Base-by-base conservation (phyloP, 2,888 invertebrate genomes). In the Xestia rhomboidea region DNA sequence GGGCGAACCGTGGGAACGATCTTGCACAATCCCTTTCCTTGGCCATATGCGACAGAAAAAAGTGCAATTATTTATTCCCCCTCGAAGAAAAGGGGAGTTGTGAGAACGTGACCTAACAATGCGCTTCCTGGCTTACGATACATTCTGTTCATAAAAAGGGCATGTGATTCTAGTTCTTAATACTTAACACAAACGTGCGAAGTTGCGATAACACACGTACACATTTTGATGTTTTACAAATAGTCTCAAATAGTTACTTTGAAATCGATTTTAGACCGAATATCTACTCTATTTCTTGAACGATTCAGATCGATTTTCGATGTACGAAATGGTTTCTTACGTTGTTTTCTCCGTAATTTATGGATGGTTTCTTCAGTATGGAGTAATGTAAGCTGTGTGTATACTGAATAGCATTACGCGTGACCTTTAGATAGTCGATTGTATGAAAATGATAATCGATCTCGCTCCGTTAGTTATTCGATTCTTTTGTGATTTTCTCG, bases 91-190 rank as follows among this genome's bases (percentile, higher is more conserved):
- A 95, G 96, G 95, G 96, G 96, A 96, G 96, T 94, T 96, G 96
- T 96, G 96, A 95, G 96, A 96, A 96, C 96, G 96, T 96, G 96
- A 96, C 96, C 96, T 94, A 96, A 96, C 96, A 96, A 96, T 96
- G 94, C 93, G 96, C 96, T 96, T 96, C 96, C 96, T 96, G 95
- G 95, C 96, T 96, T 96, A 95, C 95, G 95, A 95, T 94, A 94
- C 93, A 93, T 93, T 93, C 93, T 93, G 89, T 90, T 89, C 89
- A 90, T 86, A 68, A 78, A 88, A 84, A 89, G 87, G 87, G 90
- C 90, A 91, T 86, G 80, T 91, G 85, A 95, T 92, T 95, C 90
- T 95, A 89, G 90, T 89, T 93, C 93, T 93, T 96, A 95, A 87
- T 70, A 44, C 83, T 73, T 79, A 84, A 79, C 73, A 51, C 86